These are phyloP conservation scores for Podarcis cretensis DNA, from an alignment of 2,113 vertebrate genomes.

Conservation along the genomic window DNA sequence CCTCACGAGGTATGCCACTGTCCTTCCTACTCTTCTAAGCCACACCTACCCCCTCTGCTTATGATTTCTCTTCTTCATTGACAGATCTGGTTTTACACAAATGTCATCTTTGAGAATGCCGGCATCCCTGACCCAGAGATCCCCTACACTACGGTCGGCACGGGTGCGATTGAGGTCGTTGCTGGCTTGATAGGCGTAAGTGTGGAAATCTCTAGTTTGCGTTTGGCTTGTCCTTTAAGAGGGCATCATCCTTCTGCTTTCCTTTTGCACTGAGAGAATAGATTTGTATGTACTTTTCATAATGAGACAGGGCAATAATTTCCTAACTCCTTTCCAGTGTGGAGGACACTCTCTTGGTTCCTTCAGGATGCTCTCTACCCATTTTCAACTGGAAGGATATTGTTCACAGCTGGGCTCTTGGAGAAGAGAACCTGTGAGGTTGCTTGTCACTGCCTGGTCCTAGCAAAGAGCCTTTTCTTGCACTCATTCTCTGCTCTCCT, in stretches of 20 bases:
- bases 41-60: background rate
- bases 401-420: background rate
- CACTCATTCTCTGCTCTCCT: background rate
- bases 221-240: background rate
- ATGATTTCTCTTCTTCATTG: rapidly evolving
- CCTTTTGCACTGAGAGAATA: background rate
- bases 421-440: background rate
- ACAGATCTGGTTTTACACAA: conserved; percentile 96
- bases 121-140: conserved; percentile 80
- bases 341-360: background rate
- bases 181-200: conserved; percentile 87
- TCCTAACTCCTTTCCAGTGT: background rate
- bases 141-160: conserved; percentile 88
- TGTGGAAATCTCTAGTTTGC: background rate
- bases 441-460: background rate
- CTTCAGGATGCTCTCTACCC: background rate
- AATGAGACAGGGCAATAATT: background rate
- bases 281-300: background rate
- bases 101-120: conserved; percentile 84
- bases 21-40: background rate
- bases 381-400: background rate
- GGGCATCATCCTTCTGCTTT: background rate
- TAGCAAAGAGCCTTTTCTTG: too few species aligned
- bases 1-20: background rate
- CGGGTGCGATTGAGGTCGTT: conserved; percentile 85